A percentile compares a stretch with the other conserved stretches of the same genome.
Evolutionary conservation across 2,113 vertebrate genomes (phyloP).

Genomic region (Malaclemys terrapin): DNA sequence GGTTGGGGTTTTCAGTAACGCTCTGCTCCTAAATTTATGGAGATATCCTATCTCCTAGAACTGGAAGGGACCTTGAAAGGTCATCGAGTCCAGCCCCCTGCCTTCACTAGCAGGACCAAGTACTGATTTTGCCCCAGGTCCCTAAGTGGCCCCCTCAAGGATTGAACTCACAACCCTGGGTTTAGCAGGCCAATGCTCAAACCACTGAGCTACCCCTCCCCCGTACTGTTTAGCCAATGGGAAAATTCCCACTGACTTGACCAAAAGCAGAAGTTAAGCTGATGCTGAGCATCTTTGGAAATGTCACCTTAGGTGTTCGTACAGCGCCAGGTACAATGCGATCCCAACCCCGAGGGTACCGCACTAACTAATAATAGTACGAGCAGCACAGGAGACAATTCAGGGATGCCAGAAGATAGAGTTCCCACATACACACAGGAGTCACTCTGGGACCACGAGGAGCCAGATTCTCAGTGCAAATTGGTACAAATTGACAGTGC

Average conservation of each 20-base stretch:
- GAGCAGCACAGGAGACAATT: neutral
- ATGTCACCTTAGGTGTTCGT: fast-evolving
- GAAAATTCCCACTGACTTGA: neutral
- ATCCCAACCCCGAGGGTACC: fast-evolving
- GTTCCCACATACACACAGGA: neutral
- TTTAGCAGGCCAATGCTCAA: too few relatives aligned
- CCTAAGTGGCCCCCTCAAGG: too few relatives aligned
- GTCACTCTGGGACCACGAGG: neutral
- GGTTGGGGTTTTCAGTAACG: neutral
- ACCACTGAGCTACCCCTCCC: too few relatives aligned
- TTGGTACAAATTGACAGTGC: neutral
- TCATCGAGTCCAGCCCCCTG: too few relatives aligned
- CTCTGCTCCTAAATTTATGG: neutral
- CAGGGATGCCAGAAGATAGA: neutral
- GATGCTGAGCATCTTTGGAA: neutral
- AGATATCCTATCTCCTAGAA: too few relatives aligned
- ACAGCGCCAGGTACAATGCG: neutral
- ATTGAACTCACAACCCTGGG: too few relatives aligned
- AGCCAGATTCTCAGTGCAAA: neutral
- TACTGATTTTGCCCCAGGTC: too few relatives aligned
- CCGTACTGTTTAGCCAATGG: neutral
- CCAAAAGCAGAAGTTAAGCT: neutral
- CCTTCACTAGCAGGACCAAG: too few relatives aligned
- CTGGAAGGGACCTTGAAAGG: too few relatives aligned
- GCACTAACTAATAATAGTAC: neutral